phyloP scores from a whole-genome alignment of 2,113 vertebrate species.

The Recurvirostra avosetta region DNA sequence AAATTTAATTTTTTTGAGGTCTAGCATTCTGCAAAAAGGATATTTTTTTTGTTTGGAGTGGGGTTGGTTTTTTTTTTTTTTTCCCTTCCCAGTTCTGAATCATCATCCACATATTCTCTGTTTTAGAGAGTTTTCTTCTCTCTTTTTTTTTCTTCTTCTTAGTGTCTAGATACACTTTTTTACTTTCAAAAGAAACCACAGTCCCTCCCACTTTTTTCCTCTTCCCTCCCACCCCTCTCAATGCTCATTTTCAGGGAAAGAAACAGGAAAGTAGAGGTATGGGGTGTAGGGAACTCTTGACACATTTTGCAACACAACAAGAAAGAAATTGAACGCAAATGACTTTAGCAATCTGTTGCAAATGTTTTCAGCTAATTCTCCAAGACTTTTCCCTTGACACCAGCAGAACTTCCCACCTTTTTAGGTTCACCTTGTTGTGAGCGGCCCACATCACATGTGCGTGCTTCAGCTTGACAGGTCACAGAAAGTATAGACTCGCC shows the following conservation, averaged over 20 bases:
- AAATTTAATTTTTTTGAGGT: neutral
- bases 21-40: neutral
- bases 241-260: neutral
- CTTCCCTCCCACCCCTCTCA: neutral
- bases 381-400: constrained; percentile 6
- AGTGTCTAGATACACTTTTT: neutral
- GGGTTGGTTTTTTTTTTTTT: neutral
- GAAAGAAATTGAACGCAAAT: constrained; percentile 13
- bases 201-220: neutral
- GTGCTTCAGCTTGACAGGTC: constrained; percentile 53
- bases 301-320: neutral
- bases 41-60: too few relatives aligned
- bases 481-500: constrained; percentile 55
- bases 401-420: constrained; percentile 21
- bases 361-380: constrained; percentile 31
- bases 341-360: neutral
- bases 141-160: neutral
- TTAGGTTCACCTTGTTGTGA: neutral
- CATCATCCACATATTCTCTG: neutral
- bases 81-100: neutral
- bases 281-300: neutral
- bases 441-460: neutral
- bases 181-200: neutral
- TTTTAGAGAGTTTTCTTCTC: neutral
- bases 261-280: neutral